Conservation (phyloP, 2,888 invertebrate genomes). For the Clistopyga incitator region DNA sequence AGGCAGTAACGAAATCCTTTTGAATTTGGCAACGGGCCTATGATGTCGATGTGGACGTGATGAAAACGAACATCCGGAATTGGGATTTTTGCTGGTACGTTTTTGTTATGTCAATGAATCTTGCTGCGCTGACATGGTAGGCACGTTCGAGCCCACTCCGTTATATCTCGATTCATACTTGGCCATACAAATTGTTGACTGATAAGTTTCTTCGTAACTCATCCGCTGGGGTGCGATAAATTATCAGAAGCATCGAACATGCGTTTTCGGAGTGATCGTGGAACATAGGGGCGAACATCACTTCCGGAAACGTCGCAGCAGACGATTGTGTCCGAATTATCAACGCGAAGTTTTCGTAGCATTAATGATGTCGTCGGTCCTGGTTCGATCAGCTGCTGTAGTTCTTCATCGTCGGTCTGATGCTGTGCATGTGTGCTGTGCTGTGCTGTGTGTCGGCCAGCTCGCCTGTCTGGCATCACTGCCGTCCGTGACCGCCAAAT, state of each 20-base stretch:
- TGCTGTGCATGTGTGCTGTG: no score
- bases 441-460: no score
- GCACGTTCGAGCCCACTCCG: slow-evolving; percentile 75
- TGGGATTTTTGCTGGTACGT: slow-evolving; percentile 68
- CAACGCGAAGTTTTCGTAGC: slow-evolving; percentile 30
- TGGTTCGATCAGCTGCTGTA: slow-evolving; percentile 2
- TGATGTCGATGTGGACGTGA: slow-evolving; percentile 78
- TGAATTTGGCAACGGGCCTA: slow-evolving; percentile 76
- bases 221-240: slow-evolving; percentile 68
- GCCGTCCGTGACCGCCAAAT: slow-evolving; percentile 29
- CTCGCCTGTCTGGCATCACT: no score
- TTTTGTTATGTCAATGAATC: slow-evolving; percentile 70
- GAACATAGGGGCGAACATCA: slow-evolving; percentile 69
- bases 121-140: slow-evolving; percentile 77
- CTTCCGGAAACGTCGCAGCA: slow-evolving; percentile 62
- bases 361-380: slow-evolving; percentile 1
- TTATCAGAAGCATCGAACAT: slow-evolving; percentile 65
- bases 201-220: slow-evolving; percentile 69
- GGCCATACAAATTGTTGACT: slow-evolving; percentile 74
- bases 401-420: slow-evolving; percentile 38
- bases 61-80: slow-evolving; percentile 73
- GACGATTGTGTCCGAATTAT: slow-evolving; percentile 12
- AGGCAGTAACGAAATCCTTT: slow-evolving; percentile 77
- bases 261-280: slow-evolving; percentile 55
- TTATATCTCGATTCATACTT: slow-evolving; percentile 72